Base-by-base conservation (phyloP, 2,888 invertebrate genomes). In the Sphaerophoria rueppellii region DNA sequence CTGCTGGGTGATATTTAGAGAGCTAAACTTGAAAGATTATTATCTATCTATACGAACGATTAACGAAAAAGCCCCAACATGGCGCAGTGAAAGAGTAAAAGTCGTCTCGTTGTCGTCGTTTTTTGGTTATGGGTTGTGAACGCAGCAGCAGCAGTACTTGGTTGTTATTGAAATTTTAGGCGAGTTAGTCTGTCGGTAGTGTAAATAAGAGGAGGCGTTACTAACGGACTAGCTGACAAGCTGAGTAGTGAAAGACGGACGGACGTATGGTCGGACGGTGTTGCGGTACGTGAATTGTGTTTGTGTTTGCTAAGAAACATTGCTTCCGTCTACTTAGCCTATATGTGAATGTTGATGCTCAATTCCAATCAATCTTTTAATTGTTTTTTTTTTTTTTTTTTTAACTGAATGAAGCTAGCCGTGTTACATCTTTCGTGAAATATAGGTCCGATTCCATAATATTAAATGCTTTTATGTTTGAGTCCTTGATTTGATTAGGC, bases 61-160 rank as follows among this genome's bases (percentile, higher is more conserved):
- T n/a, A 65, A 35, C 35, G 35, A 50, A 65, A 63, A 65, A 65
- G 63, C 63, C 63, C 63, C 50, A 50, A 34, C 63, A 32, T 63
- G 63, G 63, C 63, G 63, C 63, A 65, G 63, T 65, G 50, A 65
- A 50, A 65, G 63, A 63, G 63, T 34, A 60, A 58, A 37, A 37
- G 63, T 65, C 50, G 63, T 16, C 50, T 35, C 32, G 63, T 50
- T 11, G 52, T 54, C 24, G 34, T 63, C 50, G 50, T n/a, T n/a
- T n/a, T n/a, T n/a, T 65, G 63, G 63, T 65, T 50, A 65, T 65
- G 63, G 63, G 48, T 65, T 65, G 63, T 65, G 50, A 50, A 50
- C 48, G 63, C 63, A 65, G 63, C 48, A 43, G 61, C 48, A 65
- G 63, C 50, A n/a, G n/a, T n/a, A 50, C 63, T 65, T 65, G 63